Conservation (phyloP, 1,140 invertebrate species). For the Zaprionus vittiger region DNA sequence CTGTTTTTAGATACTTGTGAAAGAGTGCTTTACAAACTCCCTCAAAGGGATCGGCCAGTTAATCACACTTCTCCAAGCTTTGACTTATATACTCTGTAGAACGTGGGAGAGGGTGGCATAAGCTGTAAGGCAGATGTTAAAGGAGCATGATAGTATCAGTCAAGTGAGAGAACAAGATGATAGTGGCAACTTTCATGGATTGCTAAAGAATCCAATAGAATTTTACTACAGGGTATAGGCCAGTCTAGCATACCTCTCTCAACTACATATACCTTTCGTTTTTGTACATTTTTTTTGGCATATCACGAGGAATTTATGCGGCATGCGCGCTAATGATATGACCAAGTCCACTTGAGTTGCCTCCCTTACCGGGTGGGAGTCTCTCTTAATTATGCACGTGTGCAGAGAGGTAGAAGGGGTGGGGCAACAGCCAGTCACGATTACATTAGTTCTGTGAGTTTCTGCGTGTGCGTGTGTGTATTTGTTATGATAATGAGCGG, state of each 20-base stretch:
- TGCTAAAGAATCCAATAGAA: neutral
- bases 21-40: too few species aligned
- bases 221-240: neutral
- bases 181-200: too few species aligned
- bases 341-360: constrained; percentile 35
- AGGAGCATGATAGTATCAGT: too few species aligned
- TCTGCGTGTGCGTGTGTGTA: constrained; percentile 31
- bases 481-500: constrained; percentile 73
- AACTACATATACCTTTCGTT: constrained; percentile 1
- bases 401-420: constrained; percentile 4
- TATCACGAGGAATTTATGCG: constrained; percentile 70
- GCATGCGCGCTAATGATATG: constrained; percentile 75
- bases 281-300: constrained; percentile 32
- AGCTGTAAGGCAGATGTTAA: too few species aligned
- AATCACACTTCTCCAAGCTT: constrained; percentile 40
- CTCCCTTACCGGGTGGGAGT: neutral
- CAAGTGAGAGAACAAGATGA: too few species aligned
- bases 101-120: neutral
- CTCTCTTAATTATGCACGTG: constrained; percentile 72
- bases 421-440: constrained; percentile 16
- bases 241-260: neutral
- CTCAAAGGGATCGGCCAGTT: too few species aligned
- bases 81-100: constrained; percentile 53
- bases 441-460: constrained; percentile 59
- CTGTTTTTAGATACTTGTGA: too few species aligned